Evolutionary conservation across 2,888 invertebrate genomes (phyloP).

Genomic region (Ypsolopha sequella): DNA sequence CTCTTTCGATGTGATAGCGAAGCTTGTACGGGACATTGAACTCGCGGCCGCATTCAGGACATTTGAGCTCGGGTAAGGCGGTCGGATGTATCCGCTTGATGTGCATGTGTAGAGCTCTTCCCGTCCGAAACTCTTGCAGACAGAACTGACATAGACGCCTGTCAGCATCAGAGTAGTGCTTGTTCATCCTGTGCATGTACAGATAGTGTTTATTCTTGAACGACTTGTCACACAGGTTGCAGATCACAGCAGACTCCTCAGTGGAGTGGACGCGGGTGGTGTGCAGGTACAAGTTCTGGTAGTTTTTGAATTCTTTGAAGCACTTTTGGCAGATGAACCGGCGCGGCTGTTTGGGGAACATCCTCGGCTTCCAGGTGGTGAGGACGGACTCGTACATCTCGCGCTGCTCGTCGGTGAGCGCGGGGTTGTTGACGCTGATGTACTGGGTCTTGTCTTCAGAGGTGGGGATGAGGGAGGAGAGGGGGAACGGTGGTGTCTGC

Average conservation of each 20-base stretch:
- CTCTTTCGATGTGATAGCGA: slow-evolving; percentile 43
- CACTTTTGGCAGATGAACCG: slow-evolving; percentile 53
- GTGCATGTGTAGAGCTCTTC: slow-evolving; percentile 54
- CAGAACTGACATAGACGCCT: slow-evolving; percentile 58
- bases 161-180: slow-evolving; percentile 56
- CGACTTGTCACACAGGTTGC: slow-evolving; percentile 52
- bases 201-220: slow-evolving; percentile 62
- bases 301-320: slow-evolving; percentile 57
- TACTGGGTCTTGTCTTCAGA: slow-evolving; percentile 17
- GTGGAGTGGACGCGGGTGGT: slow-evolving; percentile 56
- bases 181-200: slow-evolving; percentile 64
- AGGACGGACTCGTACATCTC: slow-evolving; percentile 61
- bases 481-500: too few species aligned
- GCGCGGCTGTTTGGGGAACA: slow-evolving; percentile 43
- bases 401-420: slow-evolving; percentile 46
- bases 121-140: slow-evolving; percentile 50
- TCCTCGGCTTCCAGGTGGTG: slow-evolving; percentile 49
- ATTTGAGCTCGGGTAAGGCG: slow-evolving; percentile 52
- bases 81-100: slow-evolving; percentile 48
- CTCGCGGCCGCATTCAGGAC: slow-evolving; percentile 47
- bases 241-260: slow-evolving; percentile 50
- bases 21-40: slow-evolving; percentile 55
- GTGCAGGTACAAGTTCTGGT: slow-evolving; percentile 54
- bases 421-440: slow-evolving; percentile 44
- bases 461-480: too few species aligned